phyloP scores from a whole-genome alignment of 2,113 vertebrate genomes.

The Hyperopisus bebe region DNA sequence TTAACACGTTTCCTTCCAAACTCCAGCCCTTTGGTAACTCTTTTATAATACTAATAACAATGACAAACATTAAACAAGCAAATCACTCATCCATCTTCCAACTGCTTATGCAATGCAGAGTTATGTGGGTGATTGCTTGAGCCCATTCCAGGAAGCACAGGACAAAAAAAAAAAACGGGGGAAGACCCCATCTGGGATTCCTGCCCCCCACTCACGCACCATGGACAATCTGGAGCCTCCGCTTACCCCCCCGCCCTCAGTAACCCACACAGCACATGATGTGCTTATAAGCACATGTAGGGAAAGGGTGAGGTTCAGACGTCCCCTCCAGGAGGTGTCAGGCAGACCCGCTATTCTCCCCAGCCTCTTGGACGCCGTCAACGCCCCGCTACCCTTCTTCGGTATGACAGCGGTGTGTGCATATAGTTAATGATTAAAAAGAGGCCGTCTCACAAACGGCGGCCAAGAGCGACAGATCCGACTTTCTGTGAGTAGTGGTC shows the following conservation, averaged over 20 bases:
- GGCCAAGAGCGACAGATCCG: neutral
- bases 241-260: neutral
- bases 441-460: neutral
- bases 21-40: neutral
- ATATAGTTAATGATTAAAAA: conserved; percentile 9
- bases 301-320: neutral
- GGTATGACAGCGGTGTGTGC: neutral
- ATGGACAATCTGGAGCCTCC: neutral
- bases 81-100: neutral
- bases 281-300: neutral
- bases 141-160: neutral
- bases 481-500: neutral
- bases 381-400: neutral
- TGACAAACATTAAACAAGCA: neutral
- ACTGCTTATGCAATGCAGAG: neutral
- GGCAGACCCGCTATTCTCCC: neutral
- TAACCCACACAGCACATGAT: neutral
- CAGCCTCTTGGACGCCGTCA: neutral
- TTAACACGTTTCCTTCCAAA: neutral
- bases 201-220: neutral
- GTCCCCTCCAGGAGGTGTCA: neutral
- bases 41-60: neutral
- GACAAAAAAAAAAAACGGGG: neutral
- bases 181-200: neutral
- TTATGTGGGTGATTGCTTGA: neutral